Percentiles rank a stretch among this genome's conserved stretches.
These are phyloP conservation scores for Clarias platycephalus DNA, from an alignment of 2,797 vertebrate species.

Conservation along the genomic window DNA sequence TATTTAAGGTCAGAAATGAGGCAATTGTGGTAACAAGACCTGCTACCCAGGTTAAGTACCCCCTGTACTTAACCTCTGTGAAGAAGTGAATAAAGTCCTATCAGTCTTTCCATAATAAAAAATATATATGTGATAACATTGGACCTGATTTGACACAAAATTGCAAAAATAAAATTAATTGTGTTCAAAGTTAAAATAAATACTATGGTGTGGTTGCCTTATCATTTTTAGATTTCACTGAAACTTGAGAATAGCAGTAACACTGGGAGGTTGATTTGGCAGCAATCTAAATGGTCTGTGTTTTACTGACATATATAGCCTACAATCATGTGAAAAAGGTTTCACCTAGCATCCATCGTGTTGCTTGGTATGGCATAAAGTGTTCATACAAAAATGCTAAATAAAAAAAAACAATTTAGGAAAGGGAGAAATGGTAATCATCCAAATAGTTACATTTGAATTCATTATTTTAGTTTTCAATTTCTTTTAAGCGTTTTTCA, in stretches of 20 bases:
- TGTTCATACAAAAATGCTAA: neutral
- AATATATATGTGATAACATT: neutral
- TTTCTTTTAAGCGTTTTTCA: neutral
- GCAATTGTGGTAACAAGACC: neutral
- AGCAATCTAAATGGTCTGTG: neutral
- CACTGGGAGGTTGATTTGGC: neutral
- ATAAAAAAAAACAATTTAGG: no score
- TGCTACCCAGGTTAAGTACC: neutral
- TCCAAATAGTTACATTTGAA: neutral
- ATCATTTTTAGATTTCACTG: neutral
- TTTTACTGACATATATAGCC: neutral
- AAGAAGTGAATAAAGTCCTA: conserved; percentile 3
- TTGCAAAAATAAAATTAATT: neutral
- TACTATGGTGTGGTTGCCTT: neutral
- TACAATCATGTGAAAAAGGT: neutral
- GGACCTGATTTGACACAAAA: neutral
- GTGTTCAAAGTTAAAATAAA: conserved; percentile 1
- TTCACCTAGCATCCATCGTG: neutral
- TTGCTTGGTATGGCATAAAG: neutral
- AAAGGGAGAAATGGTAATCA: neutral
- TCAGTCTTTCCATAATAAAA: neutral
- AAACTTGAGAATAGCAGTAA: neutral
- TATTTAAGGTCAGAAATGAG: conserved; percentile 3
- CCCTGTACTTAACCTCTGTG: neutral
- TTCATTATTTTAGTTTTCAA: neutral